Base-by-base conservation (phyloP, 1,140 invertebrate species). In the Drosophila elegans region DNA sequence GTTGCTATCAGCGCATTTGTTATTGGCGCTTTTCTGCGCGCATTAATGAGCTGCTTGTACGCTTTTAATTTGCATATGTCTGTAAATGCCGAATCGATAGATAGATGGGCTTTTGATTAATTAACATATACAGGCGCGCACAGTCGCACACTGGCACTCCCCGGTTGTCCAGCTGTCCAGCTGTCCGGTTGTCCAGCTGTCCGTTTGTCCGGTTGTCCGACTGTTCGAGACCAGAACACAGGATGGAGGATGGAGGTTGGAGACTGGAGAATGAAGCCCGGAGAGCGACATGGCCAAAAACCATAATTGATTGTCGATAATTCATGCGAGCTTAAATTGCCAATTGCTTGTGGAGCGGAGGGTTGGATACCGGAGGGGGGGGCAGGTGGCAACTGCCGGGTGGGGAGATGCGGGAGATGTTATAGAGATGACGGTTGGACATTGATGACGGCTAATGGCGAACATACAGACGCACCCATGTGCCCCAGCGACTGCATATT, bases 221-320 rank as follows among this genome's bases (percentile, higher is more conserved):
- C 29, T 46, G 39, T 27, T 11, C 27, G 46, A 48, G 60, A 16
- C 57, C 44, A 59, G 53, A 39, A 49, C 39, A 29, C 67, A 57
- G 59, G 25, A 64, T 32, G 49, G 34, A 57, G 59, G 25, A 64
- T 32, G 49, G 34, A 7, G 12, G 16, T 10, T 21, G 16, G n/a
- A 41, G 39, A 2, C 6, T 41, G 54, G 41, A 44, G 41, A n/a
- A 54, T 67, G 63, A 29, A 66, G 74, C 72, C 45, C 39, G 48
- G 46, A 46, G 49, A 82, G 53, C 76, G 54, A 49, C 81, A 85
- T 85, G 62, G 75, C 82, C 83, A 86, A 86, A 86, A 86, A 86
- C 83, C 83, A 88, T 86, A 86, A 86, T 86, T 86, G 83, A 88
- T 86, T 86, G 83, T 86, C 83, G 83, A 86, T 86, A 86, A 86